A percentile compares a stretch with the other conserved stretches of the same genome.
These are phyloP conservation scores for Macrostomum cliftonense DNA, from an alignment of 2,888 invertebrate species.

Conservation along the genomic window DNA sequence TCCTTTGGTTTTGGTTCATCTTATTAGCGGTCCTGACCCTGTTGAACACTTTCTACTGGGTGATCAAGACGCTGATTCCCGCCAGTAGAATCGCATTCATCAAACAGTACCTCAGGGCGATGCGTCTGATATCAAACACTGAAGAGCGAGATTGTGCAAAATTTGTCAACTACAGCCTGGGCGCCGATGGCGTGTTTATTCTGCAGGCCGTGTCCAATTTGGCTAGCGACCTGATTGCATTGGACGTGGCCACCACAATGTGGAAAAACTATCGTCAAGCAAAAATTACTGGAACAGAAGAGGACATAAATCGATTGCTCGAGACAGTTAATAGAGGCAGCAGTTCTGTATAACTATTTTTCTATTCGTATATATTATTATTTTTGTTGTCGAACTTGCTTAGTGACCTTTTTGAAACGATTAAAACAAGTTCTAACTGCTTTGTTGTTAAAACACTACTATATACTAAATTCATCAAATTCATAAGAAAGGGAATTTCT, in stretches of 20 bases:
- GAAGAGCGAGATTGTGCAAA: constrained; percentile 29
- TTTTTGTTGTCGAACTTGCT: too few relatives aligned
- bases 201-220: constrained; percentile 21
- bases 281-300: constrained; percentile 12
- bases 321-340: constrained; percentile 11
- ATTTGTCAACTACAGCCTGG: constrained; percentile 30
- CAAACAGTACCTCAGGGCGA: constrained; percentile 38
- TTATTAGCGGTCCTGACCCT: constrained; percentile 26
- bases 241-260: constrained; percentile 18
- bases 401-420: too few relatives aligned
- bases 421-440: too few relatives aligned
- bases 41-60: constrained; percentile 26
- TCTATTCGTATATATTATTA: too few relatives aligned
- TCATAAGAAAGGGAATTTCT: too few relatives aligned
- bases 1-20: constrained; percentile 36
- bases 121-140: constrained; percentile 33
- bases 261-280: constrained; percentile 21
- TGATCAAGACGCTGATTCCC: constrained; percentile 21
- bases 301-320: constrained; percentile 10
- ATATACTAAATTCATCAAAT: too few relatives aligned
- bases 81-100: constrained; percentile 28
- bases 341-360: constrained; percentile 7
- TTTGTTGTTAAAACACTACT: too few relatives aligned
- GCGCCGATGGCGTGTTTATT: constrained; percentile 34
- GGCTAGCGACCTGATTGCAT: constrained; percentile 19